These are phyloP conservation scores for Eospalax fontanierii DNA, from an alignment of 2,797 vertebrate genomes.

Conservation along the genomic window DNA sequence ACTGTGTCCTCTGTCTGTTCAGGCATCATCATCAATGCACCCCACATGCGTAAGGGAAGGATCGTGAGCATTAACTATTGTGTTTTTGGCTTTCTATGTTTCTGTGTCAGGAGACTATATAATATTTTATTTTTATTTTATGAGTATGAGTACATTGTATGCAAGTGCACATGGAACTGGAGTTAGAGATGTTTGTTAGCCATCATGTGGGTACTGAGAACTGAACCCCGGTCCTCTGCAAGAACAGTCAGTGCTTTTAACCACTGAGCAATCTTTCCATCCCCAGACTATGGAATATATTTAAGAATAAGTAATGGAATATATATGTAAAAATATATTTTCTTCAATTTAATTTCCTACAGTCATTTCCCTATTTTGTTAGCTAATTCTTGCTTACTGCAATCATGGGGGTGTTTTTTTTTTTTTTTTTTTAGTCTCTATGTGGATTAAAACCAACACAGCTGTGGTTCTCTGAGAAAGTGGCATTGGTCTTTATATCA, in stretches of 20 bases:
- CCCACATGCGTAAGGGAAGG: not conserved
- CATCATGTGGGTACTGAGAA: too few relatives aligned
- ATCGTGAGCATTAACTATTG: not conserved
- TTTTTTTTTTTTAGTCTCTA: not conserved
- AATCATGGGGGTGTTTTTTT: not conserved
- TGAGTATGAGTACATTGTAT: too few relatives aligned
- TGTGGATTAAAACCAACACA: not conserved
- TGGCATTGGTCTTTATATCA: not conserved
- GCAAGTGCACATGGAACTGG: too few relatives aligned
- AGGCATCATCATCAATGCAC: not conserved
- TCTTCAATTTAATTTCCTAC: not conserved
- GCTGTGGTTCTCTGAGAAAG: not conserved
- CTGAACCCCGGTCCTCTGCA: too few relatives aligned
- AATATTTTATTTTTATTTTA: too few relatives aligned
- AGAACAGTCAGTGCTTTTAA: too few relatives aligned
- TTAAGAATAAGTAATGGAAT: too few relatives aligned
- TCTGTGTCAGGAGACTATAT: not conserved
- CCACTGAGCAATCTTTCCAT: too few relatives aligned
- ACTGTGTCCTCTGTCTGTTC: not conserved
- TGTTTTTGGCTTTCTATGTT: slow-evolving; percentile 15
- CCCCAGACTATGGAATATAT: too few relatives aligned
- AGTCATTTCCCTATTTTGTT: not conserved
- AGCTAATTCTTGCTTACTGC: not conserved
- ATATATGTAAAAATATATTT: too few relatives aligned
- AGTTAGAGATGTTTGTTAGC: too few relatives aligned